Evolutionary conservation across 1,140 invertebrate genomes (phyloP).

Genomic region (Limonius californicus): DNA sequence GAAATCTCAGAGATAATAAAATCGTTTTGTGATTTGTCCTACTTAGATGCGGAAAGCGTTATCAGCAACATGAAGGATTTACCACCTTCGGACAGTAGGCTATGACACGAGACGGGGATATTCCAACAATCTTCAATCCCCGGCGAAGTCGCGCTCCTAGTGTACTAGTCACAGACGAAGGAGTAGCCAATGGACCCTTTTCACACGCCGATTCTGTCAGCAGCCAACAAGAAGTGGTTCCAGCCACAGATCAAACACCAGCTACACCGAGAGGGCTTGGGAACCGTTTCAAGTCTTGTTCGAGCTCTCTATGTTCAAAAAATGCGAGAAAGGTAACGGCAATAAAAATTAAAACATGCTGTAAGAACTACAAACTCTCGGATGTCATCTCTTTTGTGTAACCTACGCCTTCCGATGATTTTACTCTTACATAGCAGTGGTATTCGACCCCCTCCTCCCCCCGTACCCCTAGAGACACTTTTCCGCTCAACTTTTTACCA

Average conservation of each 20-base stretch:
- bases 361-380: too few species aligned
- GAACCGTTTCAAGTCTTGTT: constrained; percentile 51
- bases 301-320: constrained; percentile 64
- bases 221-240: constrained; percentile 53
- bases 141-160: constrained; percentile 66
- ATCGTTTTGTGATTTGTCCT: too few species aligned
- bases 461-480: too few species aligned
- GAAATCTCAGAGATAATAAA: too few species aligned
- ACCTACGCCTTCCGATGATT: too few species aligned
- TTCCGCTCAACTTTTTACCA: too few species aligned
- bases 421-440: too few species aligned
- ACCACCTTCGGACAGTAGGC: neutral
- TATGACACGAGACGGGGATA: constrained; percentile 58
- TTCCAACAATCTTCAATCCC: constrained; percentile 72
- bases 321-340: constrained; percentile 68
- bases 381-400: too few species aligned
- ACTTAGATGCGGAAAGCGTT: too few species aligned
- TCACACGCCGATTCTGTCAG: constrained; percentile 56
- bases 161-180: constrained; percentile 66
- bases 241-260: constrained; percentile 45
- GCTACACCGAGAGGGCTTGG: constrained; percentile 22
- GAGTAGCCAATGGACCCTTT: constrained; percentile 53
- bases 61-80: neutral
- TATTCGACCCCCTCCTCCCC: too few species aligned
- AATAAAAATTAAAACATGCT: too few species aligned